Evolutionary conservation across 2,113 vertebrate species (phyloP).

Genomic region (Cygnus buccinator): DNA sequence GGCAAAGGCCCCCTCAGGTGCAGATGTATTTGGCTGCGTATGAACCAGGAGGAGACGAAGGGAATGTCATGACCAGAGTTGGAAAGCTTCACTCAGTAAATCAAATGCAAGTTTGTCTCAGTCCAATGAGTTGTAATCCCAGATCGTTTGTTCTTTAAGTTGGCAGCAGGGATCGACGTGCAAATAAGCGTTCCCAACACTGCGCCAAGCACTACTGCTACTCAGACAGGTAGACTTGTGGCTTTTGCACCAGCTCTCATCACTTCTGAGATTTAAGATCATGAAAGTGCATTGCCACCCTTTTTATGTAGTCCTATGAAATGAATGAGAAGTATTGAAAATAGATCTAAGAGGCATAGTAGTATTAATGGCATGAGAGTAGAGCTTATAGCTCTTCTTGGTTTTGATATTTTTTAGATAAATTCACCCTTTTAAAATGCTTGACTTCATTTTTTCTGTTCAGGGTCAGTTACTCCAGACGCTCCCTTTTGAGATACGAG

Average conservation of each 20-base stretch:
- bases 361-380: neutral
- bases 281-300: neutral
- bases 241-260: neutral
- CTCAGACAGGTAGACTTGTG: neutral
- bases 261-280: neutral
- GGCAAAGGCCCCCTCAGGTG: neutral
- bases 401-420: neutral
- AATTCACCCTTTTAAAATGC: neutral
- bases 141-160: neutral
- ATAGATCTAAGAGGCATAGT: accelerated
- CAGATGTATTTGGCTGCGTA: neutral
- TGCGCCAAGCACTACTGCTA: neutral
- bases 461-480: neutral
- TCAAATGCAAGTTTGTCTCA: neutral
- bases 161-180: neutral
- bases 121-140: neutral
- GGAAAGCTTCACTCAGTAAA: constrained; percentile 9
- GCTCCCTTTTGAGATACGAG: neutral
- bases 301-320: accelerated
- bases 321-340: neutral
- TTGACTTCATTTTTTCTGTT: neutral
- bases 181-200: neutral
- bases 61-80: neutral
- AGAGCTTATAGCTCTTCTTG: neutral
- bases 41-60: neutral